Evolutionary conservation across 2,888 invertebrate genomes (phyloP), one percentile per base, ranked within the genome.

Genomic region (Suillia variegata): DNA sequence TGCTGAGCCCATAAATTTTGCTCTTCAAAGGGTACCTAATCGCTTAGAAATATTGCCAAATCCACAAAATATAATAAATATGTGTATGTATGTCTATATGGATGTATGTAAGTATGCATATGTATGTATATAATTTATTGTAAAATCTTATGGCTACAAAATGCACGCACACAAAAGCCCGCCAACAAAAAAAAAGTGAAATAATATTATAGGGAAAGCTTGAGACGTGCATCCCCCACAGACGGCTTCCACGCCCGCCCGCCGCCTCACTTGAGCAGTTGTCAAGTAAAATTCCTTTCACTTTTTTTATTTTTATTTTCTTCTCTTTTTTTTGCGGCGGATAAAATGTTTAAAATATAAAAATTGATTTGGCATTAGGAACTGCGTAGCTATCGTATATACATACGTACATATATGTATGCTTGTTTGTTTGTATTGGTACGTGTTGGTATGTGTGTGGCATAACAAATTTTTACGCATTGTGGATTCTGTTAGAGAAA

Each of bases 341-440:
- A n/a, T n/a, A n/a, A 45, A 45, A 45, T 45, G 18, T 20, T 18
- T 13, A 18, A n/a, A n/a, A 18, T 12, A 59, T 59, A 56, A 52
- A 59, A 59, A 56, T 56, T 59, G 59, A 55, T 59, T 56, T 56
- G 52, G 33, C 47, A 56, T 59, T 59, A n/a, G n/a, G n/a, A n/a
- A 22, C 31, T 54, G 49, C 56, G 56, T 34, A 22, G 50, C 8
- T n/a, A 13, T 8, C 21, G 20, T 10, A 42, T n/a, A n/a, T n/a
- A n/a, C n/a, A n/a, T n/a, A n/a, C n/a, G n/a, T n/a, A n/a, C n/a
- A n/a, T n/a, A n/a, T n/a, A n/a, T n/a, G n/a, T n/a, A n/a, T n/a
- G n/a, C n/a, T n/a, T n/a, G 2, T 8, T 24, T 22, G 45, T 22
- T 34, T 26, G 24, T 26, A 13, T n/a, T 38, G 10, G 4, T 38